Conservation (phyloP, 2,888 invertebrate genomes). For the Drosophila stalkeri region DNA sequence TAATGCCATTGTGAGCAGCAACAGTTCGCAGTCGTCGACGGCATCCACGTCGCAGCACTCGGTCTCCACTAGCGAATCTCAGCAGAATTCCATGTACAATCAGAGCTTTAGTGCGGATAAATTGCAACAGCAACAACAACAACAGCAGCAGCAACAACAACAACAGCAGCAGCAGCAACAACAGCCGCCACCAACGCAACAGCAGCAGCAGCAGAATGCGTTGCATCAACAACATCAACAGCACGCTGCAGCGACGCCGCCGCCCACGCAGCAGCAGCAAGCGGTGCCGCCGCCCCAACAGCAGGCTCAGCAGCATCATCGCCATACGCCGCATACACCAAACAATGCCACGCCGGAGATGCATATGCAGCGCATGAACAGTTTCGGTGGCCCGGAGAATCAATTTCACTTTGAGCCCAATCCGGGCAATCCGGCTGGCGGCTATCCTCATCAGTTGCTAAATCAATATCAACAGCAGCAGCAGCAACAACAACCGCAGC, state of each 20-base stretch:
- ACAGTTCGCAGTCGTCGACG: slow-evolving; percentile 84
- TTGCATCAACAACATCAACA: slow-evolving; percentile 72
- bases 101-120: slow-evolving; percentile 84
- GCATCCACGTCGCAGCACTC: slow-evolving; percentile 84
- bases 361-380: slow-evolving; percentile 83
- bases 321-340: slow-evolving; percentile 80
- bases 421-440: slow-evolving; percentile 43
- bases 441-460: slow-evolving; percentile 82
- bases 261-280: slow-evolving; percentile 64
- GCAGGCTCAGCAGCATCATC: slow-evolving; percentile 70
- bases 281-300: slow-evolving; percentile 42
- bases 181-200: slow-evolving; percentile 64
- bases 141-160: slow-evolving; percentile 9
- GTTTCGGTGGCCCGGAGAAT: slow-evolving; percentile 77
- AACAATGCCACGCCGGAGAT: slow-evolving; percentile 73
- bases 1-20: slow-evolving; percentile 83
- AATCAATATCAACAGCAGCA: slow-evolving; percentile 83
- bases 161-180: slow-evolving; percentile 60
- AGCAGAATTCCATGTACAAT: slow-evolving; percentile 84
- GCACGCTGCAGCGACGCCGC: slow-evolving; percentile 64
- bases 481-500: slow-evolving; percentile 69
- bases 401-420: slow-evolving; percentile 83
- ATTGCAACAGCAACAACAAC: slow-evolving; percentile 74
- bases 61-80: slow-evolving; percentile 83
- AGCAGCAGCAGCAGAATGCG: slow-evolving; percentile 63